phyloP scores from a whole-genome alignment of 2,113 vertebrate genomes.

The Catharus bicknelli region DNA sequence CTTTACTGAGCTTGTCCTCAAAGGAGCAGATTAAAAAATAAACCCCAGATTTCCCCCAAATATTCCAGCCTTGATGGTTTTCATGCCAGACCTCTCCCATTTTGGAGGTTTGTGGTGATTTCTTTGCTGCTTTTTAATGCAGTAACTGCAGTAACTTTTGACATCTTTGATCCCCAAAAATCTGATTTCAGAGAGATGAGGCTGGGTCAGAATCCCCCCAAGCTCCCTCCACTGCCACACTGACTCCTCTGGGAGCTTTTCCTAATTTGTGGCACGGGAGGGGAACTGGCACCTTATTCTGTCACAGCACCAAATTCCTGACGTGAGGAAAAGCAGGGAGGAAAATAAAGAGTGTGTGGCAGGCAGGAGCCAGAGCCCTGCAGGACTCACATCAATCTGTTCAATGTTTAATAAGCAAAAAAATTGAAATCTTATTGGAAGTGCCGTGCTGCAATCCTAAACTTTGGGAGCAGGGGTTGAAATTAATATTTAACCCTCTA shows the following conservation, averaged over 20 bases:
- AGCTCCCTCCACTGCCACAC: background rate
- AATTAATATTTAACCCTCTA: no score
- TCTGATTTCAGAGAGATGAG: background rate
- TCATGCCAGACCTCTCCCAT: background rate
- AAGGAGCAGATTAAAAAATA: background rate
- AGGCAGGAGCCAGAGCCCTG: no score
- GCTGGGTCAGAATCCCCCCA: background rate
- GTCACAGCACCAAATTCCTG: no score
- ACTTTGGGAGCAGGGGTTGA: no score
- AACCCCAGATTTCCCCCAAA: background rate
- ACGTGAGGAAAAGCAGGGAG: no score
- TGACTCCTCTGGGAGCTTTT: background rate
- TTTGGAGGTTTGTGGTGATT: background rate
- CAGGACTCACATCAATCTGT: no score
- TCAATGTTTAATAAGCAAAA: no score
- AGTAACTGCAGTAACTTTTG: no score
- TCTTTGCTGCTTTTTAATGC: background rate
- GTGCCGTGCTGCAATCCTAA: no score
- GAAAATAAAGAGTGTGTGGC: no score
- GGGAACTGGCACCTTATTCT: background rate
- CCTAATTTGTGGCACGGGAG: background rate
- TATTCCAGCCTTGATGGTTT: background rate
- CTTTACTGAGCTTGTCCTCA: background rate
- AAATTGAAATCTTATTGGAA: no score
- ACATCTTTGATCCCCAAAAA: background rate